phyloP scores from a whole-genome alignment of 64 coral and sea anemone genomes.

The Platygyra sinensis region DNA sequence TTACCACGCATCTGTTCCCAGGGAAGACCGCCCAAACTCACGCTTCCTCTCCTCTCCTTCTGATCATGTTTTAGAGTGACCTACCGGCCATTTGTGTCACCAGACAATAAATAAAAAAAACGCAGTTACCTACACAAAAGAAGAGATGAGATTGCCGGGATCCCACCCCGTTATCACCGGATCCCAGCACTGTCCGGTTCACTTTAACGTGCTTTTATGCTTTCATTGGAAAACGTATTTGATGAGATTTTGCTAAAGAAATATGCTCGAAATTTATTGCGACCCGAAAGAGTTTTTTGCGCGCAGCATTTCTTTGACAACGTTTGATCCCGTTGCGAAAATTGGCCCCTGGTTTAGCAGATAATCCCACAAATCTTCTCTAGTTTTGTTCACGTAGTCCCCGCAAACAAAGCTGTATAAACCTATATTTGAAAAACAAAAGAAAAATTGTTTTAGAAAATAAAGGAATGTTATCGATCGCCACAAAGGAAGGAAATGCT shows the following conservation, averaged over 20 bases:
- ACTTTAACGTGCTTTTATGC: too few relatives aligned
- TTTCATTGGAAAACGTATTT: too few relatives aligned
- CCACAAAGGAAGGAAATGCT: neutral
- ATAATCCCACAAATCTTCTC: neutral
- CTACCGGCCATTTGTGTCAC: neutral
- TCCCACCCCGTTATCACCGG: too few relatives aligned
- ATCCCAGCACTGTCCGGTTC: too few relatives aligned
- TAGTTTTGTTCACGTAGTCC: neutral
- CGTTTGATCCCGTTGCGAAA: neutral
- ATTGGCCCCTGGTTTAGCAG: neutral
- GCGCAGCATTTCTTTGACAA: too few relatives aligned
- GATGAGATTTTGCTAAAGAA: too few relatives aligned
- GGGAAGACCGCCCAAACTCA: too few relatives aligned
- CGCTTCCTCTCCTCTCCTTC: too few relatives aligned
- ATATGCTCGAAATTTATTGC: too few relatives aligned
- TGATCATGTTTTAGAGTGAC: neutral
- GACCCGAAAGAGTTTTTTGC: too few relatives aligned
- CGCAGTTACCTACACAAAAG: neutral
- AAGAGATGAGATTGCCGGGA: neutral
- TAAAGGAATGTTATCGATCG: neutral
- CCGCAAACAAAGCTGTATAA: neutral
- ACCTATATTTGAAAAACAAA: neutral
- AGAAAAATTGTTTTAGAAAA: neutral
- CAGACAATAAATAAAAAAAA: neutral
- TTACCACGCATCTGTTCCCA: too few relatives aligned